Base-by-base conservation (phyloP, 2,888 invertebrate genomes). In the Synanthedon andrenaeformis region DNA sequence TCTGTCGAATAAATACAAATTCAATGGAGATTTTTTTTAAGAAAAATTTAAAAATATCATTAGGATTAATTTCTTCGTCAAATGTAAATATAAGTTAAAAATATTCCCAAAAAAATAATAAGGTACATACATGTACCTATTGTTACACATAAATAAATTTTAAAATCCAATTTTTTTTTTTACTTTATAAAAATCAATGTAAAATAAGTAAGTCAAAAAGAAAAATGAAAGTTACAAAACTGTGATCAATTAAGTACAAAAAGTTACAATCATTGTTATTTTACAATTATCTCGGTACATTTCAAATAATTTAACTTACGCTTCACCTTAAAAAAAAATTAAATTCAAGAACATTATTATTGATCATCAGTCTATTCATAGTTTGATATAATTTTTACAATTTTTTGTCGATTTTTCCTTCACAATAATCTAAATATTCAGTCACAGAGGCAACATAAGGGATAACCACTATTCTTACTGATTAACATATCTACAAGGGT, bases 341-440 rank as follows among this genome's bases (percentile, higher is more conserved):
- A 86, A 84, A 84, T 83, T 85, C 79, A 79, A 81, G 80, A 79
- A 80, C 77, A 81, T 82, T 80, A 82, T 85, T 81, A 86, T 83
- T 84, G 82, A 84, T 79, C 80, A 84, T 87, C 87, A 87, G 87
- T 87, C 87, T 87, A 85, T 87, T 84, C 82, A 82, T 81, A 82
- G 76, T 77, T 79, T 77, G 77, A 82, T 86, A 87, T 83, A 81
- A 74, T 76, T 81, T 83, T 83, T 82, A 81, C 80, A 82, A 83
- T 86, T 85, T 23, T 45, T 85, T 84, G 85, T 84, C 81, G 80
- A 82, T 82, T 81, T 23, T 79, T 81, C 79, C 79, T 74, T 76
- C 23, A 51, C 52, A 70, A 70, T 76, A 79, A 67, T 74, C 79
- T 83, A 82, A 67, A 63, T 63, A 19, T 67, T 64, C 63, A 66